Base-by-base conservation (phyloP, 2,797 vertebrate genomes). In the Amblyopsis hoosieri region DNA sequence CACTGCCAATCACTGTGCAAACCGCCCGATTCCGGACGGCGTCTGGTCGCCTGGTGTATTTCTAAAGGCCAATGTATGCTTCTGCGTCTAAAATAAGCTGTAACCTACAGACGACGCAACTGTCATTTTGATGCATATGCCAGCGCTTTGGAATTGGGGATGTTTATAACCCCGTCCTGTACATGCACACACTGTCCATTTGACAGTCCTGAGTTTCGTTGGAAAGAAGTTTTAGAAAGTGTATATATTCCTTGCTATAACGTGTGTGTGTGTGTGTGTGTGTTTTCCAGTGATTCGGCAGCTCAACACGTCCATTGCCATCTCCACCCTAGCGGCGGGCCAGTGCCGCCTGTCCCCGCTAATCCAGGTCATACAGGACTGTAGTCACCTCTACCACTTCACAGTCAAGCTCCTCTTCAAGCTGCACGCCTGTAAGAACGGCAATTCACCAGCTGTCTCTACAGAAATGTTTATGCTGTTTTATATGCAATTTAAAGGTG, bases 321-420 rank as follows among this genome's bases (percentile, higher is more conserved):
- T 99, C 81, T 97, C 97, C 8, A 96, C 95, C 70, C 95, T 97
- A 84, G 94, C 95, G 0, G 94, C 97, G 0, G 96, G 97, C 68
- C 98, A 99, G 87, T 99, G 98, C 84, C 95, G 97, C 70, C 92
- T 99, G 84, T 88, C 98, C 11, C 96, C 98, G 0, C 97, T 99
- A 71, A 97, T 98, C 86, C 98, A 99, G 87, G 97, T 98, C 57
- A 91, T 97, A 85, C 97, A 98, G 86, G 98, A 99, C 91, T 96
- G 93, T 79, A 99, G 98, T 81, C 97, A 95, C 70, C 95, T 99
- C 17, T 99, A 99, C 88, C 97, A 99, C 91, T 99, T 97, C 85
- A 91, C 93, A 0, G 98, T 99, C 86, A 97, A 97, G 88, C 89
- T 99, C 50, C 92, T 99, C 65, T 99, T 99, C 91, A 96, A 97